These are phyloP conservation scores for Thunnus thynnus DNA, from an alignment of 2,113 vertebrate genomes.

Conservation along the genomic window DNA sequence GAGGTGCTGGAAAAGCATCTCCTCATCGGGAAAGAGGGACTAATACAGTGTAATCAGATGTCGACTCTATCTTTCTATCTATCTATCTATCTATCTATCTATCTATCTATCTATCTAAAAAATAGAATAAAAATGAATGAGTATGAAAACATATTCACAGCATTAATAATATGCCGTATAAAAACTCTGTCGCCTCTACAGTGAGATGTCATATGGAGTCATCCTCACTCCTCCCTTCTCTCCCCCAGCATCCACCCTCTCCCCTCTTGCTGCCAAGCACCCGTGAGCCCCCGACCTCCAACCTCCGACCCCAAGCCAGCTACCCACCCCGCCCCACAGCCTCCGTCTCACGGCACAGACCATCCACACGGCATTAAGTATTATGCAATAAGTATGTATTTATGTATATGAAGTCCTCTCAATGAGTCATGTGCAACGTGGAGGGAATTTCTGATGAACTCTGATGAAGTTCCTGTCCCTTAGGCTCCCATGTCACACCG, in stretches of 20 bases:
- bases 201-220: conserved; percentile 40
- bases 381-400: conserved; percentile 59
- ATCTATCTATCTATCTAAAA: background rate
- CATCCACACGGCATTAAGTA: conserved; percentile 13
- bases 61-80: background rate
- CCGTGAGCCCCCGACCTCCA: conserved; percentile 10
- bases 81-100: background rate
- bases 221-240: conserved; percentile 19
- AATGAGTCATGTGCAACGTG: conserved; percentile 37
- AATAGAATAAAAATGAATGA: background rate
- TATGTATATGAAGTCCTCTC: conserved; percentile 56
- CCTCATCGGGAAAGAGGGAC: conserved; percentile 29
- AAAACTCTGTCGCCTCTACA: background rate
- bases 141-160: background rate
- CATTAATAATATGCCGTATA: background rate
- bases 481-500: conserved; percentile 43
- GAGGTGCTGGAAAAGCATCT: conserved; percentile 43
- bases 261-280: conserved; percentile 17
- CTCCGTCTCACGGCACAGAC: background rate
- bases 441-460: conserved; percentile 48
- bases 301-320: conserved; percentile 31
- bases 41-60: conserved; percentile 24
- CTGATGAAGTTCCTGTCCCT: conserved; percentile 48
- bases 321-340: background rate
- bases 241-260: background rate